Evolutionary conservation across 2,797 vertebrate genomes (phyloP).

Genomic region (Sebastes aleutianus): DNA sequence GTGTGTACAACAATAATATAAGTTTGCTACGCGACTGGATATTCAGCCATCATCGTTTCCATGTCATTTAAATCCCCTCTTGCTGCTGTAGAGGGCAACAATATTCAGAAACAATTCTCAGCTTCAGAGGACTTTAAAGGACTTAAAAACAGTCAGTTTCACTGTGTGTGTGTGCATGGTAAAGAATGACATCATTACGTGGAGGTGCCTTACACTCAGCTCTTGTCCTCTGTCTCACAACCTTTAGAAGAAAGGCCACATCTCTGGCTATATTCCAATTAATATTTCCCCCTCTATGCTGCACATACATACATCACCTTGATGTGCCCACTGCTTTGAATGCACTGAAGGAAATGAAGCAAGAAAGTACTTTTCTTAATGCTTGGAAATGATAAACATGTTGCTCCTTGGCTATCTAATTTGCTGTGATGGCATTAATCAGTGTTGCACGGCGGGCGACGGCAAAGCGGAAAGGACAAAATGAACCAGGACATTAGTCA

Average conservation of each 20-base stretch:
- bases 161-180: background rate
- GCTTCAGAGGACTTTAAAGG: background rate
- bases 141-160: background rate
- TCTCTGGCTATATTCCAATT: constrained; percentile 48
- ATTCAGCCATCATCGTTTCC: background rate
- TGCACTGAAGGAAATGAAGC: constrained; percentile 48
- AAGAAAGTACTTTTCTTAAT: constrained; percentile 59
- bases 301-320: constrained; percentile 63
- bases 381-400: constrained; percentile 79
- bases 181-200: constrained; percentile 57
- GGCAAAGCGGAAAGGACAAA: constrained; percentile 73
- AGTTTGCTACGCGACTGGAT: background rate
- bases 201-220: constrained; percentile 28
- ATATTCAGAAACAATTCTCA: background rate
- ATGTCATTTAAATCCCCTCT: background rate
- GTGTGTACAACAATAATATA: background rate
- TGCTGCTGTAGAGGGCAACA: background rate
- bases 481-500: constrained; percentile 77
- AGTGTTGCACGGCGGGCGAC: constrained; percentile 71
- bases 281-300: constrained; percentile 45
- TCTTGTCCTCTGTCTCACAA: constrained; percentile 50
- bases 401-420: constrained; percentile 77
- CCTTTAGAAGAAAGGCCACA: constrained; percentile 57
- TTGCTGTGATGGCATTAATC: constrained; percentile 80
- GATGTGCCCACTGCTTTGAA: constrained; percentile 50